Evolutionary conservation across 2,888 invertebrate species (phyloP).

Genomic region (Strigamia crassipes): DNA sequence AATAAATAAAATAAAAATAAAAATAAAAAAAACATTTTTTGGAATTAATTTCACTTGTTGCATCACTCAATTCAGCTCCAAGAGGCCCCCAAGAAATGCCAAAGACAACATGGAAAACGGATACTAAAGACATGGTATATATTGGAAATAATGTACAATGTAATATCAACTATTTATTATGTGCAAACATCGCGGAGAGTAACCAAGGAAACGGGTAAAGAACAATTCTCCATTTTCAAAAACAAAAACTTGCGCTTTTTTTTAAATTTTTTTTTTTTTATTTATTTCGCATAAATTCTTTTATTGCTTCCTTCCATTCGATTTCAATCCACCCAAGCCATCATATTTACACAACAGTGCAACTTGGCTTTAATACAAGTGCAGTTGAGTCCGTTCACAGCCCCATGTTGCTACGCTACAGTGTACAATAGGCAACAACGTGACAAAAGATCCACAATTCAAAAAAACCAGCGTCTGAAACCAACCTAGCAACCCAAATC

Average conservation of each 20-base stretch:
- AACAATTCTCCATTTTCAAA: neutral
- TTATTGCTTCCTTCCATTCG: neutral
- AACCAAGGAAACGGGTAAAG: neutral
- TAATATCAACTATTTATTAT: neutral
- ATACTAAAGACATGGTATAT: neutral
- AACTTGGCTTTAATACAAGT: constrained; percentile 31
- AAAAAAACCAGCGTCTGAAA: constrained; percentile 20
- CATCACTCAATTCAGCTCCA: neutral
- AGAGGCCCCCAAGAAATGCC: neutral
- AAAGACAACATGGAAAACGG: neutral
- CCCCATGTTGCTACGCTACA: constrained; percentile 33
- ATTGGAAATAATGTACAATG: neutral
- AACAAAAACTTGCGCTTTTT: neutral
- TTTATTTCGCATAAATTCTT: neutral
- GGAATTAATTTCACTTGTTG: constrained; percentile 31
- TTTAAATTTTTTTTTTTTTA: neutral
- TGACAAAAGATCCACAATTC: constrained; percentile 28
- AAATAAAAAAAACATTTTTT: neutral
- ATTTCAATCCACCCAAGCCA: neutral
- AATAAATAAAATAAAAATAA: neutral
- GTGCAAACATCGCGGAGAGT: neutral
- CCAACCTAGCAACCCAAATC: constrained; percentile 18
- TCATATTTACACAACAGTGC: constrained; percentile 6
- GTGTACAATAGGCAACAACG: constrained; percentile 42
- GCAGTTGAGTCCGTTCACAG: constrained; percentile 39